Percentiles rank a stretch among this genome's conserved stretches.
Evolutionary conservation across 1,140 invertebrate species (phyloP).

Genomic region (Trachymyrmex cornetzi): DNA sequence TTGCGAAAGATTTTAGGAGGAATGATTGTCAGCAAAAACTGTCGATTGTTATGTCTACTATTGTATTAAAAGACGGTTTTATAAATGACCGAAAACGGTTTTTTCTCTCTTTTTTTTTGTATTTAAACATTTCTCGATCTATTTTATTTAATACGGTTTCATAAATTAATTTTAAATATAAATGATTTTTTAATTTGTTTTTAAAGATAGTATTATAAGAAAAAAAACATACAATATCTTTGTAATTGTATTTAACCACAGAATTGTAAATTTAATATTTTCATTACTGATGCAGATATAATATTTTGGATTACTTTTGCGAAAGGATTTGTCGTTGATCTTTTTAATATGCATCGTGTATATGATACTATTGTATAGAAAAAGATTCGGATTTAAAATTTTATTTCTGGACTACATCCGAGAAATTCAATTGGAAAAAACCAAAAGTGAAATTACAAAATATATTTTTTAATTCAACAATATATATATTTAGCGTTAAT

Average conservation of each 20-base stretch:
- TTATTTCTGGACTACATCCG: neutral
- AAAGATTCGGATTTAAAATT: constrained; percentile 12
- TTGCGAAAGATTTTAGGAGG: neutral
- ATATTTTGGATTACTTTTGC: constrained; percentile 20
- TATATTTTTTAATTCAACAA: neutral
- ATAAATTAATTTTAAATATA: constrained; percentile 12
- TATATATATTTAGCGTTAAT: neutral
- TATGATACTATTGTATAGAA: neutral
- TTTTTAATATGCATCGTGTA: neutral
- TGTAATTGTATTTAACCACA: neutral
- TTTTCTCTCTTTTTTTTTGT: too few species aligned
- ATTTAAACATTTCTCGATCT: too few species aligned
- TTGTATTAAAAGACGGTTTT: neutral
- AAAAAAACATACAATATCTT: neutral
- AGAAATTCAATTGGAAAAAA: neutral
- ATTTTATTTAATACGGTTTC: neutral
- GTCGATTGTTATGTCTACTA: neutral
- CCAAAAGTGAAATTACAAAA: neutral
- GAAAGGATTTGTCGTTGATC: neutral
- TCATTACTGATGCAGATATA: neutral
- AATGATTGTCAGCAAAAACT: neutral
- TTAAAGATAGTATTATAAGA: neutral
- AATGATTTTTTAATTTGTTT: neutral
- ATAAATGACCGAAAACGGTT: neutral
- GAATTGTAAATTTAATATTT: constrained; percentile 6